Evolutionary conservation across 2,888 invertebrate genomes (phyloP).

Genomic region (Sinotaia quadrata): DNA sequence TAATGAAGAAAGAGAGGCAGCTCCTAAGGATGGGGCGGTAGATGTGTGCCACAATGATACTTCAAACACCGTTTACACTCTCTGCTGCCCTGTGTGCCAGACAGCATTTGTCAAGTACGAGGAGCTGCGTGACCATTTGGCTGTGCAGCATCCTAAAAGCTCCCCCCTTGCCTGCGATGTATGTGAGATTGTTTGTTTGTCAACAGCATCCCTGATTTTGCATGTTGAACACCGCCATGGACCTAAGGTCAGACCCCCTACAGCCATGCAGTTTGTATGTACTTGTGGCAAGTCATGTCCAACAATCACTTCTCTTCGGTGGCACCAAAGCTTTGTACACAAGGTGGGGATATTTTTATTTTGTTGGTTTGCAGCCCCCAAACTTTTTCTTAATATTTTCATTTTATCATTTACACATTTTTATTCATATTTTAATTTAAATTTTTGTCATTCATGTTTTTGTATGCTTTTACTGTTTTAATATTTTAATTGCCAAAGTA

Average conservation of each 20-base stretch:
- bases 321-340: slow-evolving; percentile 29
- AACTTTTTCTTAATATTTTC: no score
- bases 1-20: not conserved
- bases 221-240: slow-evolving; percentile 49
- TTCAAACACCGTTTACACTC: not conserved
- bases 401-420: no score
- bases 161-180: slow-evolving; percentile 42
- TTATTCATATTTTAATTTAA: no score
- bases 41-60: not conserved
- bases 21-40: no score
- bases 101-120: not conserved
- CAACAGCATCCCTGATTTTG: slow-evolving; percentile 28
- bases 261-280: not conserved
- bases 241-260: slow-evolving; percentile 30
- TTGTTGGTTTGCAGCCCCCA: no score
- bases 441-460: no score
- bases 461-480: no score
- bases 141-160: not conserved
- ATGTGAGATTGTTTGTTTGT: slow-evolving; percentile 48
- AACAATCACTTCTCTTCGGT: slow-evolving; percentile 24
- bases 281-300: slow-evolving; percentile 38
- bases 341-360: slow-evolving; percentile 21
- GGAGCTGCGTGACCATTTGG: not conserved
- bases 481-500: no score
- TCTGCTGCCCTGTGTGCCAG: slow-evolving; percentile 6